Percentiles rank a stretch among this genome's conserved stretches.
These are phyloP conservation scores for Hycleus cichorii DNA, from an alignment of 1,140 invertebrate genomes.

Conservation along the genomic window DNA sequence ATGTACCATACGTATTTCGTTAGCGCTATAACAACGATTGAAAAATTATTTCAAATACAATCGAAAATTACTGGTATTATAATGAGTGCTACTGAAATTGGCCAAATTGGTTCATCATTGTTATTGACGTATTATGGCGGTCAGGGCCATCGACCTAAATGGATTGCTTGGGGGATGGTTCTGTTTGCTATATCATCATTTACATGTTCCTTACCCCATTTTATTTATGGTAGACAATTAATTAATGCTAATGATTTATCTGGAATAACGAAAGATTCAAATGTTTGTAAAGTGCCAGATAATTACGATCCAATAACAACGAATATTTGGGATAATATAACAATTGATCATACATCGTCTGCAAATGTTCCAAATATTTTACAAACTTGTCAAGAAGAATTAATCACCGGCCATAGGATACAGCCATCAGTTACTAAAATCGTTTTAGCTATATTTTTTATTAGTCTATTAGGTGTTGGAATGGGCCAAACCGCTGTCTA, in stretches of 20 bases:
- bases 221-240: constrained; percentile 68
- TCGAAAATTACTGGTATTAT: constrained; percentile 90
- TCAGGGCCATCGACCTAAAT: constrained; percentile 88
- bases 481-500: constrained; percentile 90
- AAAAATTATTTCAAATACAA: constrained; percentile 93
- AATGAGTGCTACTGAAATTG: constrained; percentile 90
- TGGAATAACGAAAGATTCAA: constrained; percentile 32
- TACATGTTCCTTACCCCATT: constrained; percentile 77
- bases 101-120: constrained; percentile 82
- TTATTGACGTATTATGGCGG: constrained; percentile 90
- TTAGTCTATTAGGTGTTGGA: constrained; percentile 80
- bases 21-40: constrained; percentile 92
- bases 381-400: constrained; percentile 49
- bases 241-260: constrained; percentile 55
- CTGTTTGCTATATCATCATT: constrained; percentile 82
- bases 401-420: constrained; percentile 52
- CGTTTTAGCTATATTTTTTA: constrained; percentile 78
- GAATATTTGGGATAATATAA: constrained; percentile 4
- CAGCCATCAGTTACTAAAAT: constrained; percentile 70
- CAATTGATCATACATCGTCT: background rate
- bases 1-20: constrained; percentile 96
- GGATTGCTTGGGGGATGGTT: constrained; percentile 91
- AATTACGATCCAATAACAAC: constrained; percentile 1
- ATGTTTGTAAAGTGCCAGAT: constrained; percentile 31
- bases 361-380: constrained; percentile 33